A percentile compares a stretch with the other conserved stretches of the same genome.
Evolutionary conservation across 1,140 invertebrate species (phyloP).

Genomic region (Ceratitis capitata): DNA sequence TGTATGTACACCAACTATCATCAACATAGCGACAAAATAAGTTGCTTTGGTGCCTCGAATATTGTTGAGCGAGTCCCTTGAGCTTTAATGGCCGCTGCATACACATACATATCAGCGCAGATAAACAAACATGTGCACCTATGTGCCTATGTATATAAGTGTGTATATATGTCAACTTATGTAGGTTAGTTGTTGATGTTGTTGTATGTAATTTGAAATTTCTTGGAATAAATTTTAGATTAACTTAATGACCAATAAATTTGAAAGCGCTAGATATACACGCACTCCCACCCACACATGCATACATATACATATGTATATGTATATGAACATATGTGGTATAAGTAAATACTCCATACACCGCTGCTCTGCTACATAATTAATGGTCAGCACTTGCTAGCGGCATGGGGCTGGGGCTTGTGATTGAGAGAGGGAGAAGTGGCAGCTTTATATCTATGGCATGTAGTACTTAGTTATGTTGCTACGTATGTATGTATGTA

Average conservation of each 20-base stretch:
- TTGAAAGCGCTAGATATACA: neutral
- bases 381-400: neutral
- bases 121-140: neutral
- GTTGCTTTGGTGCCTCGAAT: neutral
- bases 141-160: too few species aligned
- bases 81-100: conserved; percentile 4
- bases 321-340: neutral
- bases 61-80: conserved; percentile 9
- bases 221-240: conserved; percentile 33
- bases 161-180: neutral
- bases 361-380: neutral
- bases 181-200: neutral
- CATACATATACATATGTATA: neutral
- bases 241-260: conserved; percentile 36
- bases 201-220: conserved; percentile 28
- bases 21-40: neutral
- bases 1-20: neutral
- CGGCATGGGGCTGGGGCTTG: too few species aligned
- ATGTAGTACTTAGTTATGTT: neutral
- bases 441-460: neutral
- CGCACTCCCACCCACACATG: neutral
- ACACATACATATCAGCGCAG: neutral
- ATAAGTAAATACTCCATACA: neutral
- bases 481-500: neutral
- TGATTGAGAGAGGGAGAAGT: neutral